Conservation (phyloP, 1,140 invertebrate genomes). For the Choristoneura fumiferana region DNA sequence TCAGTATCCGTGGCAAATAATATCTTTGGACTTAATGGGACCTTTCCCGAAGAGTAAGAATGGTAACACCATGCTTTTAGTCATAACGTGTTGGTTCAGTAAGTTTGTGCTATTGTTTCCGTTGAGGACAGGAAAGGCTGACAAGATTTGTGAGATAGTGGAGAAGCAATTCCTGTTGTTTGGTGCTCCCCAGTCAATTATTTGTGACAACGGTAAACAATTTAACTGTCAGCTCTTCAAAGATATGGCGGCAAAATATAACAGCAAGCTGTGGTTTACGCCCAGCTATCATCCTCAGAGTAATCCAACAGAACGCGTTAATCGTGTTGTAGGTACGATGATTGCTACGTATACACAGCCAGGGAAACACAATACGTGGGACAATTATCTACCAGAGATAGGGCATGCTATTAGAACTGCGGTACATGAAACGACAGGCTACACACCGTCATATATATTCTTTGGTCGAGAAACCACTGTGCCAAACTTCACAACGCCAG, state of each 20-base stretch:
- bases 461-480: constrained; percentile 6
- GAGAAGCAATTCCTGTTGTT: constrained; percentile 25
- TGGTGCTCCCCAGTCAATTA: too few species aligned
- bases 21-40: too few species aligned
- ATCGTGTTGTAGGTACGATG: not conserved
- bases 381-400: not conserved
- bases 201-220: constrained; percentile 34
- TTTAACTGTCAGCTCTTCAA: constrained; percentile 31
- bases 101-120: constrained; percentile 35
- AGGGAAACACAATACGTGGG: constrained; percentile 1
- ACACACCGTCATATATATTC: constrained; percentile 3
- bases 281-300: not conserved
- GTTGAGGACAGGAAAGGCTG: too few species aligned
- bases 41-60: too few species aligned
- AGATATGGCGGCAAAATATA: constrained; percentile 13
- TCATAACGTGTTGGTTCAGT: too few species aligned
- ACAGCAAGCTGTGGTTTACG: not conserved
- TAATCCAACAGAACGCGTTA: constrained; percentile 7
- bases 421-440: constrained; percentile 6
- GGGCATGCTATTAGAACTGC: too few species aligned
- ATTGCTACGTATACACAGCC: not conserved
- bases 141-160: too few species aligned
- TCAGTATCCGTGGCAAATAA: too few species aligned
- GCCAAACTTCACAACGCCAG: too few species aligned
- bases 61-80: too few species aligned